phyloP scores from a whole-genome alignment of 2,113 vertebrate species.

The Ailuropoda melanoleuca region DNA sequence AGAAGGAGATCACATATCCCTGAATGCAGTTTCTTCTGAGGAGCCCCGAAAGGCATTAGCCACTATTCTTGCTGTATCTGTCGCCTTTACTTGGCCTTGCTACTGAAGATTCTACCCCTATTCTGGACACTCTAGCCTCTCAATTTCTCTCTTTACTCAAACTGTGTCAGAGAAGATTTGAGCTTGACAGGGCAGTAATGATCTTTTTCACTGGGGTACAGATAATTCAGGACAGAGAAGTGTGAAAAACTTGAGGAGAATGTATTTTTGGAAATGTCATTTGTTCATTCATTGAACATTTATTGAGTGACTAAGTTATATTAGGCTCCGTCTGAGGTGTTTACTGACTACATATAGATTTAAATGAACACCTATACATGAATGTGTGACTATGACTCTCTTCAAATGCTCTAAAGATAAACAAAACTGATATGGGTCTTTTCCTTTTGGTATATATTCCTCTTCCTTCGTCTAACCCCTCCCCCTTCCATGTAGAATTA shows the following conservation, averaged over 20 bases:
- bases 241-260: constrained; percentile 8
- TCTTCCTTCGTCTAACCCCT: neutral
- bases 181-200: neutral
- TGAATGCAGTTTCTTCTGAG: neutral
- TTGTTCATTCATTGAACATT: neutral
- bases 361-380: neutral
- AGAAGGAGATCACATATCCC: neutral
- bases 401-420: neutral
- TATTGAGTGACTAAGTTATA: neutral
- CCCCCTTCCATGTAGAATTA: neutral
- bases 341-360: neutral
- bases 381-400: neutral
- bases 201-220: neutral
- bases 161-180: neutral
- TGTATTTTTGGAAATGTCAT: neutral
- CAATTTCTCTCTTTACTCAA: neutral
- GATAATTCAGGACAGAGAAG: neutral
- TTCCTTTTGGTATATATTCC: neutral
- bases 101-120: neutral
- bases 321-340: neutral
- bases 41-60: neutral
- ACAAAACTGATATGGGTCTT: neutral
- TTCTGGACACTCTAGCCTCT: neutral
- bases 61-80: neutral
- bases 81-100: neutral